These are phyloP conservation scores for Molossus alvarezi DNA, from an alignment of 2,797 vertebrate genomes.

Conservation along the genomic window DNA sequence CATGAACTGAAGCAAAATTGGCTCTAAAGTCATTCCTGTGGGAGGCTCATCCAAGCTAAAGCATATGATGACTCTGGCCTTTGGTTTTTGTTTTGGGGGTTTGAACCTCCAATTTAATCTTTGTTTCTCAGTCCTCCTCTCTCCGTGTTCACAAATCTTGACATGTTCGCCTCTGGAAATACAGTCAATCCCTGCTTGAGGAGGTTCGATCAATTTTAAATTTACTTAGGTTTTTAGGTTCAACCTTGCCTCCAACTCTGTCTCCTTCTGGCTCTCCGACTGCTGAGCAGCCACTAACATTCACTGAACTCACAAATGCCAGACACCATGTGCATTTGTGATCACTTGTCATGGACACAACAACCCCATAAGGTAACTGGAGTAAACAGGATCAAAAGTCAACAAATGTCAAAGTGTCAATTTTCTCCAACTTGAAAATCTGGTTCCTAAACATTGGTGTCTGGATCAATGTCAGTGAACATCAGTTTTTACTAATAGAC, in stretches of 20 bases:
- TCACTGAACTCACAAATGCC: constrained; percentile 10
- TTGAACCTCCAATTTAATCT: neutral
- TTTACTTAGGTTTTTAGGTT: neutral
- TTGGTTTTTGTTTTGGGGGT: neutral
- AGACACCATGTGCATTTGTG: neutral
- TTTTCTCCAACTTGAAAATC: constrained; percentile 1
- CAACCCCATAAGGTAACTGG: neutral
- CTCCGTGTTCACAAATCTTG: neutral
- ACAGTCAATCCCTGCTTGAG: neutral
- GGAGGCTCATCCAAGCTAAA: neutral
- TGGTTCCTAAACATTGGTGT: neutral
- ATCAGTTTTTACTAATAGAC: neutral
- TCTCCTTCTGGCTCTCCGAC: neutral
- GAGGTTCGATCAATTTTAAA: neutral
- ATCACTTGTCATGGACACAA: neutral
- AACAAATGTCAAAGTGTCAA: neutral
- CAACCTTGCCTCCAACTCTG: neutral
- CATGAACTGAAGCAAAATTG: constrained; percentile 58
- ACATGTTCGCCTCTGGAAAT: neutral
- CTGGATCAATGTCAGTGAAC: neutral
- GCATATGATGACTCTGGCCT: neutral
- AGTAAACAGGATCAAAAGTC: neutral
- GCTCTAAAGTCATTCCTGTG: neutral
- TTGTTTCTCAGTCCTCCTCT: constrained; percentile 2
- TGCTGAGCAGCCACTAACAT: neutral